These are phyloP conservation scores for Sciurus carolinensis DNA, from an alignment of 2,797 vertebrate species.

Conservation along the genomic window DNA sequence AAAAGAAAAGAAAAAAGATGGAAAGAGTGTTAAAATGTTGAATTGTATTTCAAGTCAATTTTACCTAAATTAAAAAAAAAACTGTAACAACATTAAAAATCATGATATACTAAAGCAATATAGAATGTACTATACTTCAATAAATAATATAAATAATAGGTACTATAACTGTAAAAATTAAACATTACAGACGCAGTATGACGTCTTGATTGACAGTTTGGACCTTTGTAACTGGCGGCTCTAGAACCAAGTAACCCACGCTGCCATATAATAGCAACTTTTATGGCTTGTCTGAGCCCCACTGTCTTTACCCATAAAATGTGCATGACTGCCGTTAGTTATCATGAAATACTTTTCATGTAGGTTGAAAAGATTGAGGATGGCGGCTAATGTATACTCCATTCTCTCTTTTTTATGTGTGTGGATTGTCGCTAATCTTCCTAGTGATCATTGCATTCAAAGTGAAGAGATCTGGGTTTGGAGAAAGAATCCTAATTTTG, in stretches of 20 bases:
- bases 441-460: slow-evolving; percentile 11
- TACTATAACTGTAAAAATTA: not conserved
- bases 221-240: not conserved
- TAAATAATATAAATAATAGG: not conserved
- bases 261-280: not conserved
- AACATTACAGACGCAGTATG: not conserved
- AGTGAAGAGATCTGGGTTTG: slow-evolving; percentile 24
- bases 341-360: not conserved
- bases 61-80: slow-evolving; percentile 10
- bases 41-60: slow-evolving; percentile 4
- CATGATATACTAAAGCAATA: slow-evolving; percentile 30
- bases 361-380: not conserved
- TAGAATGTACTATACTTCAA: not conserved
- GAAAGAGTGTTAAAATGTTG: not conserved
- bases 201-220: not conserved
- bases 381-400: not conserved
- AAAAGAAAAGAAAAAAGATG: too few relatives aligned
- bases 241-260: not conserved
- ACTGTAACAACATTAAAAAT: not conserved
- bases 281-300: not conserved
- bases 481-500: not conserved
- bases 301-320: not conserved
- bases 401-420: slow-evolving; percentile 6
- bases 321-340: not conserved
- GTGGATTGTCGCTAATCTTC: not conserved